Percentiles rank a stretch among this genome's conserved stretches.
Conservation (phyloP, 2,888 invertebrate genomes). For the Dryococelus australis region DNA sequence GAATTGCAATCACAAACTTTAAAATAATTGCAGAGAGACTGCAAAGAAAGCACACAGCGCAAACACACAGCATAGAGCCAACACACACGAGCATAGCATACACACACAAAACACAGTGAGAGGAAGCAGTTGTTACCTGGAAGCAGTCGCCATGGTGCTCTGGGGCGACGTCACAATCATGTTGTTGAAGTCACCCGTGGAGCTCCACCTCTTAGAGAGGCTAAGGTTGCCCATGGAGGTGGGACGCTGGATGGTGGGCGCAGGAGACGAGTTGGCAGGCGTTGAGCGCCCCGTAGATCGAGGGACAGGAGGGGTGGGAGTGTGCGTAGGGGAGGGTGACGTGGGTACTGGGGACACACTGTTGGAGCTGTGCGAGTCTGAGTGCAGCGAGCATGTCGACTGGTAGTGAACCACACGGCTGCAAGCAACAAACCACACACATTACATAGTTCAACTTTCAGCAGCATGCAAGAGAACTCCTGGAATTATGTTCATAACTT, state of each 20-base stretch:
- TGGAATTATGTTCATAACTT: too few species aligned
- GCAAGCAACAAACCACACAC: conserved; percentile 51
- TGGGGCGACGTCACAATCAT: conserved; percentile 41
- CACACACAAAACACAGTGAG: neutral
- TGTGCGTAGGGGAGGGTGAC: conserved; percentile 58
- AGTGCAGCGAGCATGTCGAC: conserved; percentile 82
- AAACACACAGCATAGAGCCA: too few species aligned
- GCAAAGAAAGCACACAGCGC: too few species aligned
- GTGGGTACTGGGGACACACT: conserved; percentile 83
- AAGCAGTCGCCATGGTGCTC: conserved; percentile 51
- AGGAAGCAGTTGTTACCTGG: conserved; percentile 57
- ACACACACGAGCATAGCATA: too few species aligned
- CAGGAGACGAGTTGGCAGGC: conserved; percentile 55
- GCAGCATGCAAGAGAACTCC: neutral
- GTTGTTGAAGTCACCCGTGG: conserved; percentile 81
- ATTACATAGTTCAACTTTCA: neutral
- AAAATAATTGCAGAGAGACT: too few species aligned
- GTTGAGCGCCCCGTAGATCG: conserved; percentile 50
- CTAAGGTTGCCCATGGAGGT: conserved; percentile 58
- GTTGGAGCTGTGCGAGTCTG: conserved; percentile 83
- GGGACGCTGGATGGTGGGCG: conserved; percentile 57
- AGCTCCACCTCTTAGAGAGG: conserved; percentile 80
- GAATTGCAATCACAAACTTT: too few species aligned
- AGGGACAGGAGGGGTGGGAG: conserved; percentile 46
- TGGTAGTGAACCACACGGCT: conserved; percentile 83